Evolutionary conservation across 1,140 invertebrate genomes (phyloP).

Genomic region (Dendrolimus kikuchii): DNA sequence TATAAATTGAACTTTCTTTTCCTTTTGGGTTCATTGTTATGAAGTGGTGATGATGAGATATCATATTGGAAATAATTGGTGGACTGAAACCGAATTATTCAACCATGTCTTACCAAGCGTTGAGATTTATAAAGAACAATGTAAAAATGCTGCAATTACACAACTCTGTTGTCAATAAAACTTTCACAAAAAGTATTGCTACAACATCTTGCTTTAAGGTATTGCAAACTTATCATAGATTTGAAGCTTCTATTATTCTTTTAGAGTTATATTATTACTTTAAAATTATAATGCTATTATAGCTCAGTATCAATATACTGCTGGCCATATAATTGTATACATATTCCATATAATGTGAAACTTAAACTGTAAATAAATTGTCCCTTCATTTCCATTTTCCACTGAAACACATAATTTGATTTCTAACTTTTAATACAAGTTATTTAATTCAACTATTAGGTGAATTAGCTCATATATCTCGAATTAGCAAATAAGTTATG

Average conservation of each 20-base stretch:
- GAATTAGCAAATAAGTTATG: too few relatives aligned
- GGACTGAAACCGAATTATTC: slow-evolving; percentile 17
- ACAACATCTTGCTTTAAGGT: slow-evolving; percentile 58
- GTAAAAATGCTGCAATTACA: slow-evolving; percentile 29
- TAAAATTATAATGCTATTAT: neutral
- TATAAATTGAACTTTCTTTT: slow-evolving; percentile 18
- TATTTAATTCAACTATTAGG: too few relatives aligned
- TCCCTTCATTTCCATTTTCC: too few relatives aligned
- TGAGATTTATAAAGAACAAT: slow-evolving; percentile 39
- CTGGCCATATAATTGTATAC: too few relatives aligned
- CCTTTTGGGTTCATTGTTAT: slow-evolving; percentile 43
- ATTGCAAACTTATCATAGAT: slow-evolving; percentile 24
- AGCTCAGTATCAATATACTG: too few relatives aligned
- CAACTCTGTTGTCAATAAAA: slow-evolving; percentile 31
- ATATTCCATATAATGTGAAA: too few relatives aligned
- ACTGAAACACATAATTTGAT: too few relatives aligned
- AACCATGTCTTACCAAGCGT: slow-evolving; percentile 47
- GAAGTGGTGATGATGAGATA: slow-evolving; percentile 55
- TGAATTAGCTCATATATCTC: too few relatives aligned
- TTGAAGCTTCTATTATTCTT: slow-evolving; percentile 2
- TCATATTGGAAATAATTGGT: slow-evolving; percentile 33
- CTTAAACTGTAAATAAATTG: too few relatives aligned
- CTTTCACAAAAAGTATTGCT: slow-evolving; percentile 50
- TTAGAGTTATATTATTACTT: neutral
- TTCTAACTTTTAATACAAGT: too few relatives aligned